These are phyloP conservation scores for Saiga tatarica DNA, from an alignment of 2,113 vertebrate species.

Conservation along the genomic window DNA sequence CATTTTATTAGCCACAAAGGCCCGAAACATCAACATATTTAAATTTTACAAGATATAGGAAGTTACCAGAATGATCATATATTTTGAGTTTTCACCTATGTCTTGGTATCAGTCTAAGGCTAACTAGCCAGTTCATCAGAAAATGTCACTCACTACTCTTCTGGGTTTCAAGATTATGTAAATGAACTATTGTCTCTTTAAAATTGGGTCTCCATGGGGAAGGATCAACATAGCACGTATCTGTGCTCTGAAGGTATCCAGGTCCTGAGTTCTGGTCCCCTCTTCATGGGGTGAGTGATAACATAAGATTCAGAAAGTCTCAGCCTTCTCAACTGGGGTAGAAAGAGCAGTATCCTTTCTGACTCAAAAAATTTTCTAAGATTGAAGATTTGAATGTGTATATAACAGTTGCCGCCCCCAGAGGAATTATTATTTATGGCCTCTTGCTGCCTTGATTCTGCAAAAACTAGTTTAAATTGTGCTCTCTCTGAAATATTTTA, in stretches of 20 bases:
- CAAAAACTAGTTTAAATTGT: background rate
- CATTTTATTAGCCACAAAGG: background rate
- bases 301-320: background rate
- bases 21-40: background rate
- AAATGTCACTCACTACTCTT: background rate
- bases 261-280: background rate
- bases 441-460: background rate
- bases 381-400: background rate
- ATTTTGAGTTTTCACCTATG: background rate
- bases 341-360: background rate
- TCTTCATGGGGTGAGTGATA: background rate
- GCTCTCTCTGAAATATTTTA: background rate
- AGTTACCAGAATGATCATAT: background rate
- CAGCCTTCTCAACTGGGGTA: background rate
- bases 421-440: background rate
- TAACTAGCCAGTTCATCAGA: background rate
- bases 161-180: conserved; percentile 8
- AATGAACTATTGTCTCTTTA: background rate
- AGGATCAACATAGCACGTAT: background rate
- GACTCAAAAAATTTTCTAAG: background rate
- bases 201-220: background rate
- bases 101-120: background rate
- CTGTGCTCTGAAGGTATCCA: background rate
- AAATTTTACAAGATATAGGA: background rate
- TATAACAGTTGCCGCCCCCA: background rate